These are phyloP conservation scores for Cremastobaeus sp. DNA, from an alignment of 2,888 invertebrate genomes.

Conservation along the genomic window DNA sequence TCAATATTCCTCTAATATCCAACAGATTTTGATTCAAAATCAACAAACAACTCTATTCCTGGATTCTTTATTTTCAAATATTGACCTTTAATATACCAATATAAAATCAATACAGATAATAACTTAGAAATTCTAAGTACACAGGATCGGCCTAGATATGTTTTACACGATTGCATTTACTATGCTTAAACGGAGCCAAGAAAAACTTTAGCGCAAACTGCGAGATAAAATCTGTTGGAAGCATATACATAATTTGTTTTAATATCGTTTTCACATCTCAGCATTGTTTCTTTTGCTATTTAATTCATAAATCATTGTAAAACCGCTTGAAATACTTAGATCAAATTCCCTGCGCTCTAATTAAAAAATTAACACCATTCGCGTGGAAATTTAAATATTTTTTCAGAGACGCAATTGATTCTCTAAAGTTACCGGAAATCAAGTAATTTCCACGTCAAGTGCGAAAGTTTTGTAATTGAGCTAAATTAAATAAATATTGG, in stretches of 20 bases:
- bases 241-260: constrained; percentile 14
- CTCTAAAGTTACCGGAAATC: background rate
- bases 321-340: background rate
- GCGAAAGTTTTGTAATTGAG: constrained; percentile 1
- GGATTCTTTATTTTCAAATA: too few species aligned
- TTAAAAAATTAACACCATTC: too few species aligned
- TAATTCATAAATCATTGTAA: background rate
- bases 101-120: constrained; percentile 18
- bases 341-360: too few species aligned
- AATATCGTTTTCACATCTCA: background rate
- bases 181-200: constrained; percentile 16
- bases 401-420: too few species aligned
- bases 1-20: too few species aligned
- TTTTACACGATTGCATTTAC: constrained; percentile 4
- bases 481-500: constrained; percentile 9
- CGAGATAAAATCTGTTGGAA: constrained; percentile 15
- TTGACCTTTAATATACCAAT: background rate
- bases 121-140: constrained; percentile 11
- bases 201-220: constrained; percentile 23
- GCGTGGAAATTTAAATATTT: too few species aligned
- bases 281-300: background rate
- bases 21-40: too few species aligned
- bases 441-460: background rate
- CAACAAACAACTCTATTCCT: too few species aligned
- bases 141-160: constrained; percentile 17